Percentiles rank a stretch among this genome's conserved stretches.
Conservation (phyloP, 2,113 vertebrate species). For the Xiphophorus couchianus region DNA sequence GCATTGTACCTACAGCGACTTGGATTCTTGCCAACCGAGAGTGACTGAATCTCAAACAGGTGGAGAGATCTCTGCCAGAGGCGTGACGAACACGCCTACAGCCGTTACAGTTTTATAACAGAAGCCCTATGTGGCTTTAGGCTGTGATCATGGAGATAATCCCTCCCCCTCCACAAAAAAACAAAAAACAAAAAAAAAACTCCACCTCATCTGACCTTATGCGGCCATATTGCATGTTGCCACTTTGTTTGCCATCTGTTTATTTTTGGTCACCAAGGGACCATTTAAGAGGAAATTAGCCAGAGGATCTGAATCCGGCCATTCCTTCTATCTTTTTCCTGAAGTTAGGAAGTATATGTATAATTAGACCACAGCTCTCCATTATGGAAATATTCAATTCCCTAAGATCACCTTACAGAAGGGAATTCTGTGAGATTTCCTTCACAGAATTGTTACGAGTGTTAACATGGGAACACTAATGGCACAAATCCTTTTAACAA, state of each 20-base stretch:
- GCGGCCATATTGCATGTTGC: neutral
- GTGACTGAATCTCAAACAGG: constrained; percentile 41
- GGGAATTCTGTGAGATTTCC: constrained; percentile 2
- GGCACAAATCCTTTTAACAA: neutral
- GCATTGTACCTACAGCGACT: neutral
- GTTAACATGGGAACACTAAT: neutral
- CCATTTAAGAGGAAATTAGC: constrained; percentile 59
- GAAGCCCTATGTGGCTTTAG: neutral
- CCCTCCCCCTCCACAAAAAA: neutral
- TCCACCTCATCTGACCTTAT: neutral
- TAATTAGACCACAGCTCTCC: constrained; percentile 82
- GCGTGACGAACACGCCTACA: neutral
- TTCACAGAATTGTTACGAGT: neutral
- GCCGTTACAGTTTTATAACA: neutral
- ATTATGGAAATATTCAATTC: constrained; percentile 71
- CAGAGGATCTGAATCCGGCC: constrained; percentile 48
- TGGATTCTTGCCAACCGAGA: constrained; percentile 2
- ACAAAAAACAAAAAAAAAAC: neutral
- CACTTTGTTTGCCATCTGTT: constrained; percentile 13
- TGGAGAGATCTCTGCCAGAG: neutral
- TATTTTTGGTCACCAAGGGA: constrained; percentile 6
- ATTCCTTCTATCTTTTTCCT: constrained; percentile 72
- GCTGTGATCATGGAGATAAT: neutral
- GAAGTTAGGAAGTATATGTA: constrained; percentile 74
- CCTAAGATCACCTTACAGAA: constrained; percentile 41